A percentile compares a stretch with the other conserved stretches of the same genome.
Evolutionary conservation across 2,888 invertebrate species (phyloP).

Genomic region (Eristalis pertinax): DNA sequence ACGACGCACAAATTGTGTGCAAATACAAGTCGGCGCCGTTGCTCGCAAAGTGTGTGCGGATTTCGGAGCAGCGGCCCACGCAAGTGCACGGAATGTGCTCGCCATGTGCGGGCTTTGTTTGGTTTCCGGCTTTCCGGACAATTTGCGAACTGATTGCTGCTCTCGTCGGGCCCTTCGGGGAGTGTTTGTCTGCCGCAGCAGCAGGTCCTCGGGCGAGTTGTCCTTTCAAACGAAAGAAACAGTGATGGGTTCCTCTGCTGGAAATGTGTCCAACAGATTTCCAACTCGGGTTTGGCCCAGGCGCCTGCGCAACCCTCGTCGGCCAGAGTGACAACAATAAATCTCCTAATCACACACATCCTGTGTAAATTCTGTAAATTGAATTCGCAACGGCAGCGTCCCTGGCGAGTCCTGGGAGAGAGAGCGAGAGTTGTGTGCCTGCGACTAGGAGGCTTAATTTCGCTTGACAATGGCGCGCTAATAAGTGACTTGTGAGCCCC

Average conservation of each 20-base stretch:
- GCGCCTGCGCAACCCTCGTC: conserved; percentile 51
- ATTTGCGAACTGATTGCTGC: conserved; percentile 45
- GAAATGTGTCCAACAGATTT: conserved; percentile 67
- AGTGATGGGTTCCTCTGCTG: conserved; percentile 35
- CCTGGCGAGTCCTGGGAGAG: conserved; percentile 24
- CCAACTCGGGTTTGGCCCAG: conserved; percentile 11
- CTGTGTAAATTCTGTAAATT: conserved; percentile 62
- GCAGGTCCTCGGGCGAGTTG: conserved; percentile 37
- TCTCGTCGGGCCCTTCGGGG: background rate
- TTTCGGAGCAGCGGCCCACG: conserved; percentile 1
- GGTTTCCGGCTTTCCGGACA: conserved; percentile 34
- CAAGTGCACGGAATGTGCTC: conserved; percentile 67
- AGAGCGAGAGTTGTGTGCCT: conserved; percentile 19
- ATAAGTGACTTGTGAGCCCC: conserved; percentile 46
- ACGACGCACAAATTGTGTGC: conserved; percentile 46
- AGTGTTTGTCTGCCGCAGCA: conserved; percentile 20
- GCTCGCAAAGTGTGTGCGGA: background rate
- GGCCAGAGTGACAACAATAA: conserved; percentile 56
- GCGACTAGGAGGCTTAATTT: conserved; percentile 8
- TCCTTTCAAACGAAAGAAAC: background rate
- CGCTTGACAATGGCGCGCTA: conserved; percentile 44
- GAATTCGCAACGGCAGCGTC: conserved; percentile 65
- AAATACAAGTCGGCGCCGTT: conserved; percentile 31
- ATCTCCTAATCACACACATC: conserved; percentile 64
- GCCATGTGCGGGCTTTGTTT: conserved; percentile 58